Evolutionary conservation across 1,140 invertebrate species (phyloP).

Genomic region (Psilanteris sp.): DNA sequence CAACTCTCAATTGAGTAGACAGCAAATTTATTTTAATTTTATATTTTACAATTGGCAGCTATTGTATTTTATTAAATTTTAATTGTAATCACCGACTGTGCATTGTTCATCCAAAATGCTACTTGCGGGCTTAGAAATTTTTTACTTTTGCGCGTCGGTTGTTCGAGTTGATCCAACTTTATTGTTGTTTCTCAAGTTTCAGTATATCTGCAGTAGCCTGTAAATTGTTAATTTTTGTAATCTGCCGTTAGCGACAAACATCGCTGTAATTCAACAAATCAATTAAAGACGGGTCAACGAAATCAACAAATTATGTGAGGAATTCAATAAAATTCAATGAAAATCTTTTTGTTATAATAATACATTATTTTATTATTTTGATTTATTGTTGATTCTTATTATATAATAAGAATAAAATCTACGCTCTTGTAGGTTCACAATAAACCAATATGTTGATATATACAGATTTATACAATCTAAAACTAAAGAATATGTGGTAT

Average conservation of each 20-base stretch:
- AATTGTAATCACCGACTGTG: constrained; percentile 55
- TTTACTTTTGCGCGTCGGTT: constrained; percentile 50
- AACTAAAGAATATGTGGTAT: too few relatives aligned
- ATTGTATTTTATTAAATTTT: constrained; percentile 72
- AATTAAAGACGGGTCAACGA: constrained; percentile 44
- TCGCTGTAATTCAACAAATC: too few relatives aligned
- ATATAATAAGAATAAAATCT: too few relatives aligned
- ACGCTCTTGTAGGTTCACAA: too few relatives aligned
- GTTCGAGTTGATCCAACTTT: constrained; percentile 49
- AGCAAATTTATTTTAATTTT: constrained; percentile 60
- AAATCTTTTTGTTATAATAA: too few relatives aligned
- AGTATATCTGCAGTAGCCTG: neutral
- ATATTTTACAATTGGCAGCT: constrained; percentile 77
- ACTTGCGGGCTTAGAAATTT: constrained; percentile 60
- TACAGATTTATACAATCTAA: too few relatives aligned
- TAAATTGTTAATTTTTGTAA: neutral
- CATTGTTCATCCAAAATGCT: constrained; percentile 59
- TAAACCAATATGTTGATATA: too few relatives aligned
- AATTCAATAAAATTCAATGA: too few relatives aligned
- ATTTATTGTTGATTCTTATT: too few relatives aligned
- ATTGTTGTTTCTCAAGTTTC: constrained; percentile 7
- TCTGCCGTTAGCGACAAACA: too few relatives aligned
- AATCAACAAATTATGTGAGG: too few relatives aligned
- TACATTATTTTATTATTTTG: too few relatives aligned
- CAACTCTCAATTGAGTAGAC: constrained; percentile 71